A percentile compares a stretch with the other conserved stretches of the same genome.
Conservation (phyloP, 2,113 vertebrate genomes). For the Micronycteris hirsuta region DNA sequence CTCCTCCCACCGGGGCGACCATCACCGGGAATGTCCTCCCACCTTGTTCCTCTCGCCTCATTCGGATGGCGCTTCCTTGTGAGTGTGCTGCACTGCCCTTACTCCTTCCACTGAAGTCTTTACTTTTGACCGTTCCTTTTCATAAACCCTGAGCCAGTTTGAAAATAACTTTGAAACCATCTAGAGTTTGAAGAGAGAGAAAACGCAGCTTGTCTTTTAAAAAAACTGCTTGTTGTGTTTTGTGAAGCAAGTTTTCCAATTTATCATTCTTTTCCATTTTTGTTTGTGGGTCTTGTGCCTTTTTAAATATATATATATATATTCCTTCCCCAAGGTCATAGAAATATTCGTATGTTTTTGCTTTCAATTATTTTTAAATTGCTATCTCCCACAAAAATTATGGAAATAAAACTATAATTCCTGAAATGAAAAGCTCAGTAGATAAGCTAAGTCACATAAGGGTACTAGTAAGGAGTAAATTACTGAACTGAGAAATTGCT, state of each 20-base stretch:
- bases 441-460: neutral
- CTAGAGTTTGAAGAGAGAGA: neutral
- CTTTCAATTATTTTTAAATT: neutral
- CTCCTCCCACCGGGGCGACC: neutral
- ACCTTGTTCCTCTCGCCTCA: neutral
- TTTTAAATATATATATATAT: neutral
- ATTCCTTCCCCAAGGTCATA: neutral
- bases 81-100: neutral
- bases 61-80: no score
- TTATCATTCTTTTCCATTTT: neutral
- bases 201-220: neutral
- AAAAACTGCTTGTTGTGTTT: neutral
- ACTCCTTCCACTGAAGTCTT: neutral
- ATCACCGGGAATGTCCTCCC: neutral
- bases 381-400: neutral
- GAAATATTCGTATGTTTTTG: neutral
- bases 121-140: neutral
- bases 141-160: neutral
- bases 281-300: neutral
- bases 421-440: neutral
- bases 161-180: neutral
- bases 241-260: neutral
- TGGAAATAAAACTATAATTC: neutral
- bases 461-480: neutral
- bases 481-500: neutral